Percentiles rank a stretch among this genome's conserved stretches.
These are phyloP conservation scores for Orientallactaga bullata DNA, from an alignment of 2,113 vertebrate species.

Conservation along the genomic window DNA sequence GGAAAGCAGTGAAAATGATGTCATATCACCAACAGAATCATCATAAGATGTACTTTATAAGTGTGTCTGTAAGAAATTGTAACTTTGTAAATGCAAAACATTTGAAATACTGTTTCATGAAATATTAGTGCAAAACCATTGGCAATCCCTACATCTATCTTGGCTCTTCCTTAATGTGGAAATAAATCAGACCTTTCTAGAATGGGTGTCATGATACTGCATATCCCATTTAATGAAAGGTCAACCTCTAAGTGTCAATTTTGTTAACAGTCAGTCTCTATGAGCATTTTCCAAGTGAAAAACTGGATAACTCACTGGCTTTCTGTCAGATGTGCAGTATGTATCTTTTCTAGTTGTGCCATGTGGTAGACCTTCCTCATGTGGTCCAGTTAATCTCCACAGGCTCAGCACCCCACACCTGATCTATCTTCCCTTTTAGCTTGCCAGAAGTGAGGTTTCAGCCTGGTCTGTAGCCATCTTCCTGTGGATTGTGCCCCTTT, in stretches of 20 bases:
- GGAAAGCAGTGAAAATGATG: background rate
- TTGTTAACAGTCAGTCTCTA: background rate
- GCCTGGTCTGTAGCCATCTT: background rate
- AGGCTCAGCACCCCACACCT: background rate
- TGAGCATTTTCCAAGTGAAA: background rate
- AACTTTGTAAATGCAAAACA: background rate
- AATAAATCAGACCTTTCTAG: background rate
- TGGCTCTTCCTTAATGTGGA: background rate
- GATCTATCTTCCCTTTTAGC: background rate
- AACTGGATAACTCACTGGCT: background rate
- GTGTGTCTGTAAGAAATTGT: background rate
- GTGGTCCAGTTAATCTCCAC: background rate
- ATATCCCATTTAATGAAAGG: background rate
- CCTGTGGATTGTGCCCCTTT: background rate
- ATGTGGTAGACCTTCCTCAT: background rate
- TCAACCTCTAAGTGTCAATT: background rate
- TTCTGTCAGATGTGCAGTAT: background rate
- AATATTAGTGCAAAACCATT: background rate
- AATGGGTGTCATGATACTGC: background rate
- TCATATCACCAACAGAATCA: background rate
- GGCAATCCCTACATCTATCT: background rate
- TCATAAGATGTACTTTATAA: background rate
- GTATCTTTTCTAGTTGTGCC: background rate
- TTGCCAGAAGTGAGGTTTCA: background rate
- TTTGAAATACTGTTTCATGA: constrained; percentile 34